Evolutionary conservation across 35 echinoderm and acorn worm species (phyloP).

Genomic region (Lytechinus variegatus): DNA sequence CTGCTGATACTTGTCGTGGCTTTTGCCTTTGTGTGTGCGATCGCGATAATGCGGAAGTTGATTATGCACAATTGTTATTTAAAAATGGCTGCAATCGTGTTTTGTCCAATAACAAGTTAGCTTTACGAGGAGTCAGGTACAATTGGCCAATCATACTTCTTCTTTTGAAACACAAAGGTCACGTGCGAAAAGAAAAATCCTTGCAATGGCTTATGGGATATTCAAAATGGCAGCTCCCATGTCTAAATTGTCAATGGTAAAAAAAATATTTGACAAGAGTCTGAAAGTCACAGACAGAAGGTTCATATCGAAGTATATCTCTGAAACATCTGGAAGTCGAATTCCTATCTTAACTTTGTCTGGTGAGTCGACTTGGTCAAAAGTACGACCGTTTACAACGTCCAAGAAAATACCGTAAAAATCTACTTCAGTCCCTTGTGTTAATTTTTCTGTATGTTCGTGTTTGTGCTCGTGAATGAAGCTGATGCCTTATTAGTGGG

Average conservation of each 20-base stretch:
- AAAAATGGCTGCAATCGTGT: slow-evolving; percentile 66
- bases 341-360: neutral
- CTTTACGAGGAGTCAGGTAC: slow-evolving; percentile 23
- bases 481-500: too few relatives aligned
- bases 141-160: slow-evolving; percentile 38
- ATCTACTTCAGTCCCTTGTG: neutral
- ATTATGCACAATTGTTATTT: slow-evolving; percentile 64
- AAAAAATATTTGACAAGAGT: neutral
- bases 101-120: slow-evolving; percentile 64
- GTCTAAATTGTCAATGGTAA: neutral
- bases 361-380: neutral
- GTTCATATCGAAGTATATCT: neutral
- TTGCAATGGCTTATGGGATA: slow-evolving; percentile 50
- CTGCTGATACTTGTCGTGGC: too few relatives aligned
- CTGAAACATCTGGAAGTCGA: neutral
- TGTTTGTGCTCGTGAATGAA: too few relatives aligned
- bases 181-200: neutral
- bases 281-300: neutral
- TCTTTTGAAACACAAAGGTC: slow-evolving; percentile 19
- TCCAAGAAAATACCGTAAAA: too few relatives aligned
- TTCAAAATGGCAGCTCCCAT: slow-evolving; percentile 89
- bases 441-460: neutral
- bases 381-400: neutral
- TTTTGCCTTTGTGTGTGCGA: neutral
- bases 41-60: neutral